Evolutionary conservation across 2,113 vertebrate genomes (phyloP), one percentile per base, ranked within the genome.

Genomic region (Hassar affinis): DNA sequence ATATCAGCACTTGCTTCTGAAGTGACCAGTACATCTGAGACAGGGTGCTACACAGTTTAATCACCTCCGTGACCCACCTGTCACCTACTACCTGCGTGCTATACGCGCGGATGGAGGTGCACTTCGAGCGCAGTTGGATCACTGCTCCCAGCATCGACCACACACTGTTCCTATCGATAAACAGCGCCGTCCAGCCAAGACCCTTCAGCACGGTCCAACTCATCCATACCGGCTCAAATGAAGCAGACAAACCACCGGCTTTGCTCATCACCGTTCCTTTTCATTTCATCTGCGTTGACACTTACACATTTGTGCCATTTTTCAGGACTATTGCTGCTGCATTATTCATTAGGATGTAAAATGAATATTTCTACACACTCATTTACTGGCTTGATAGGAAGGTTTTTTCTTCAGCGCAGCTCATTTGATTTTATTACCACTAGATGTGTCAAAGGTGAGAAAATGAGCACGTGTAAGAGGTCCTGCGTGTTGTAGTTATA

Each of bases 151-250:
- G 64, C 79, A 81, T 88, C 51, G 81, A 87, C 80, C 81, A 52
- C 78, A 82, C 71, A 30, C 59, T 38, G 78, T 68, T 78, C 57
- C 75, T 79, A 38, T 81, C 85, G 71, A 85, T 84, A 85, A 81
- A 30, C 81, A 72, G 77, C 75, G 11, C 78, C 45, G 84, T 87
- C 83, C 83, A 71, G 68, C 74, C 51, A 51, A 80, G 76, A 79
- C 80, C 68, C 80, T 80, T 85, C 59, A 47, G 71, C 75, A 69
- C 45, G 80, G 66, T 69, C 56, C 81, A 86, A 49, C 85, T 75
- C 81, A 42, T 83, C 66, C 35, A 22, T 38, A 84, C 75, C 35
- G 30, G 77, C 85, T 80, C 88, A 87, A 88, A 88, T 79, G 66
- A 87, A 69, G 79, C 88, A 81, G 85, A 85, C 75, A 84, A 84